Percentiles rank a stretch among this genome's conserved stretches.
Evolutionary conservation across 2,113 vertebrate species (phyloP).

Genomic region (Eptesicus fuscus): DNA sequence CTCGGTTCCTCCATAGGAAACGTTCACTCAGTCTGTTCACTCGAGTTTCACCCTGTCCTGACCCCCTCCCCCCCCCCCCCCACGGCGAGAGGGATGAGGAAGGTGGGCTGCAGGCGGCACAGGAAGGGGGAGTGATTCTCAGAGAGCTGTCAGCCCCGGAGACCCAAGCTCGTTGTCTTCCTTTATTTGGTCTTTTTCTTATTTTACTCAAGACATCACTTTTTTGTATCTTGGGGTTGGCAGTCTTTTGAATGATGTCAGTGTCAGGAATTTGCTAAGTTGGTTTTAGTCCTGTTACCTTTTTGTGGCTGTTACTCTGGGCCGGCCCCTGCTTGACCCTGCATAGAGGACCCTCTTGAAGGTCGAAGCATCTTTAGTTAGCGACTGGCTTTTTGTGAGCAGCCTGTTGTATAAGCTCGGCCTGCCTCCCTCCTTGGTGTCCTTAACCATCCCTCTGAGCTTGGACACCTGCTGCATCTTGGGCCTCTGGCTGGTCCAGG

Average conservation of each 20-base stretch:
- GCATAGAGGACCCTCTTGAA: not conserved
- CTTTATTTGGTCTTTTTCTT: not conserved
- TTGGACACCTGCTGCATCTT: not conserved
- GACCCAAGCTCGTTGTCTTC: not conserved
- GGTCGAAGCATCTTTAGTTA: not conserved
- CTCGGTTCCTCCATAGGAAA: not conserved
- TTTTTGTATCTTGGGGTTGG: not conserved
- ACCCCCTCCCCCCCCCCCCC: not conserved
- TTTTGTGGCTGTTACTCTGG: not conserved
- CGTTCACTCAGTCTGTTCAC: not conserved
- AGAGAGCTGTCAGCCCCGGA: not conserved
- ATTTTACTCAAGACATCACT: not conserved
- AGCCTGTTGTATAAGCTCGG: not conserved
- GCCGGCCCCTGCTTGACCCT: not conserved
- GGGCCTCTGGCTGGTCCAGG: slow-evolving; percentile 24
- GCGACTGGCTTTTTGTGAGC: not conserved
- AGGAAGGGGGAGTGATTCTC: not conserved
- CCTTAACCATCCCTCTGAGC: slow-evolving; percentile 32
- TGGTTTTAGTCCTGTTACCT: not conserved
- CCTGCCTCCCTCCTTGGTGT: not conserved
- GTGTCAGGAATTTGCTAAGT: not conserved
- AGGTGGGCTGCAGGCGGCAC: not conserved
- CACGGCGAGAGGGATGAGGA: not conserved
- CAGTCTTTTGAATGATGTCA: not conserved
- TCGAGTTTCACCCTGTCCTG: not conserved